Conservation (phyloP, 2,113 vertebrate genomes). For the Sarotherodon lohbergeri region DNA sequence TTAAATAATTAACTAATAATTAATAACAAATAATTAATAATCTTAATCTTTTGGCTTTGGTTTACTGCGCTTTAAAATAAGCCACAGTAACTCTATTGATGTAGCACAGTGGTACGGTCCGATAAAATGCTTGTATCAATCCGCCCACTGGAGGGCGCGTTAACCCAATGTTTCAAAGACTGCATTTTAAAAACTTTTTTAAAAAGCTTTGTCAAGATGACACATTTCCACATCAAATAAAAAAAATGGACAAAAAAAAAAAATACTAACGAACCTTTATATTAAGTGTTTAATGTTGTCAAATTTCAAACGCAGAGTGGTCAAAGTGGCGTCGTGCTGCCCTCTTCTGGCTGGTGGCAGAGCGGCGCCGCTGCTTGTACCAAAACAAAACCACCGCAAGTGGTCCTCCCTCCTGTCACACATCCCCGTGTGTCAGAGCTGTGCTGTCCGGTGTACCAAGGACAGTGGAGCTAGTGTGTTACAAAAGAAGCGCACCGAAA, state of each 20-base stretch:
- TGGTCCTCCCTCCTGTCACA: neutral
- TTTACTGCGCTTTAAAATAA: neutral
- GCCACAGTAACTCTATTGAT: neutral
- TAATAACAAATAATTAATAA: neutral
- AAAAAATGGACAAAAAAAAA: neutral
- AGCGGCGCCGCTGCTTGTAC: neutral
- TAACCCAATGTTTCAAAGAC: neutral
- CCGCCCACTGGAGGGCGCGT: neutral
- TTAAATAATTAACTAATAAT: neutral
- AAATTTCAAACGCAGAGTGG: neutral
- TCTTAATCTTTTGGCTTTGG: rapidly evolving
- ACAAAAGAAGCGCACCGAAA: neutral
- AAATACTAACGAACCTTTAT: neutral
- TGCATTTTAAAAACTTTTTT: neutral
- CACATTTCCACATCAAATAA: neutral
- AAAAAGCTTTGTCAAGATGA: neutral
- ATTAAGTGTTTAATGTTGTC: neutral
- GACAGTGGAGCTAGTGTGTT: neutral
- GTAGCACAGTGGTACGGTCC: conserved; percentile 13
- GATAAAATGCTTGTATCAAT: neutral
- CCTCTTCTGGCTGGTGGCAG: neutral
- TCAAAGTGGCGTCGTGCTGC: neutral
- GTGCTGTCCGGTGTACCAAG: neutral
- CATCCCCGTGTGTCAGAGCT: neutral
- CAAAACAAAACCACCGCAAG: neutral